phyloP scores from a whole-genome alignment of 2,113 vertebrate species.

The Microtus montanus region DNA sequence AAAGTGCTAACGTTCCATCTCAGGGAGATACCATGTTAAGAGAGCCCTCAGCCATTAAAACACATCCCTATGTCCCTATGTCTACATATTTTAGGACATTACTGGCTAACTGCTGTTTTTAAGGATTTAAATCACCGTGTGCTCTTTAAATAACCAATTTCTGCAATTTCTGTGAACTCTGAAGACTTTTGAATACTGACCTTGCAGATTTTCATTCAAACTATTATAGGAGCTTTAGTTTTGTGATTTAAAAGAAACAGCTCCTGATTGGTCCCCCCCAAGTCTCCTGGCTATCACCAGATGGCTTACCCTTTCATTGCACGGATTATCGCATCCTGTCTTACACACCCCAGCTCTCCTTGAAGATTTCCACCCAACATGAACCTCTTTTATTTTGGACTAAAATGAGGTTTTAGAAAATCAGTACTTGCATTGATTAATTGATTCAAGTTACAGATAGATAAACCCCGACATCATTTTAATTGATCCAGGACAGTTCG shows the following conservation, averaged over 20 bases:
- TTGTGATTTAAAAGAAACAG: not conserved
- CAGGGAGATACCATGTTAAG: not conserved
- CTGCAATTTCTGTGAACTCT: not conserved
- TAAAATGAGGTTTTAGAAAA: slow-evolving; percentile 16
- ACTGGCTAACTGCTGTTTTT: not conserved
- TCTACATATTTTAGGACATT: not conserved
- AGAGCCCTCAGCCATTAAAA: not conserved
- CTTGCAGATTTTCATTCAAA: not conserved
- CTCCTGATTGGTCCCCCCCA: not conserved
- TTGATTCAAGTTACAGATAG: slow-evolving; percentile 40
- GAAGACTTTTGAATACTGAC: slow-evolving; percentile 1
- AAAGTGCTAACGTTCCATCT: not conserved
- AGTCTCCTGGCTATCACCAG: not conserved
- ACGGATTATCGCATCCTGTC: not conserved
- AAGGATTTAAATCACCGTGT: not conserved
- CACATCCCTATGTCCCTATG: not conserved
- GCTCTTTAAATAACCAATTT: not conserved
- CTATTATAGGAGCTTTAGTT: not conserved
- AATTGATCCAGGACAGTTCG: slow-evolving; percentile 56
- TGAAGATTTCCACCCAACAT: not conserved
- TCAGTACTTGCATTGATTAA: slow-evolving; percentile 27
- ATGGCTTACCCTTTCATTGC: not conserved
- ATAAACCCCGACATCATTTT: slow-evolving; percentile 50
- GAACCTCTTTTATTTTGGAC: slow-evolving; percentile 41
- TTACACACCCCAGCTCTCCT: not conserved